Evolutionary conservation across 2,888 invertebrate genomes (phyloP).

Genomic region (Meiosimyza platycephala): DNA sequence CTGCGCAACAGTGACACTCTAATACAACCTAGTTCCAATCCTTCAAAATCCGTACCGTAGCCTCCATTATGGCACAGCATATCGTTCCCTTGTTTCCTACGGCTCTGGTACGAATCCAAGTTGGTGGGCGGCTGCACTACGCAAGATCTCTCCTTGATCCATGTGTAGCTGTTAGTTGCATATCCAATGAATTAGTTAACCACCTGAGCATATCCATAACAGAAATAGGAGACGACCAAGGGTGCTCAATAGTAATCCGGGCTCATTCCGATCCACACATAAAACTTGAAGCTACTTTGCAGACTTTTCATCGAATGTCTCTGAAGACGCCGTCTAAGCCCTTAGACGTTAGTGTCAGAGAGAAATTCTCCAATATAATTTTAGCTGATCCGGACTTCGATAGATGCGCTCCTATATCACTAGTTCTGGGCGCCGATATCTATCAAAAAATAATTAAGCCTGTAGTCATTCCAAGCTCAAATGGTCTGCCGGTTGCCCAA

Average conservation of each 20-base stretch:
- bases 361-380: background rate
- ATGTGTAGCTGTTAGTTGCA: background rate
- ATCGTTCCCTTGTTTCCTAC: too few species aligned
- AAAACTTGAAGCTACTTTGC: background rate
- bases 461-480: conserved; percentile 10
- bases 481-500: conserved; percentile 13
- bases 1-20: too few species aligned
- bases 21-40: too few species aligned
- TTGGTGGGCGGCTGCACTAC: too few species aligned
- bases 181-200: too few species aligned
- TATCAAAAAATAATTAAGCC: background rate
- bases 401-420: background rate
- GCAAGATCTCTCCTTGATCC: background rate
- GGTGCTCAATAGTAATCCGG: background rate
- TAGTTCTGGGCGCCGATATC: background rate
- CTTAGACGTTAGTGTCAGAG: background rate
- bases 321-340: background rate
- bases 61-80: too few species aligned
- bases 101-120: too few species aligned
- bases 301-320: background rate
- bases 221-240: too few species aligned
- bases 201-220: too few species aligned
- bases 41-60: too few species aligned
- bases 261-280: background rate
- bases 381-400: conserved; percentile 1